Conservation (phyloP, 2,888 invertebrate species). For the Bruchidius siliquastri region DNA sequence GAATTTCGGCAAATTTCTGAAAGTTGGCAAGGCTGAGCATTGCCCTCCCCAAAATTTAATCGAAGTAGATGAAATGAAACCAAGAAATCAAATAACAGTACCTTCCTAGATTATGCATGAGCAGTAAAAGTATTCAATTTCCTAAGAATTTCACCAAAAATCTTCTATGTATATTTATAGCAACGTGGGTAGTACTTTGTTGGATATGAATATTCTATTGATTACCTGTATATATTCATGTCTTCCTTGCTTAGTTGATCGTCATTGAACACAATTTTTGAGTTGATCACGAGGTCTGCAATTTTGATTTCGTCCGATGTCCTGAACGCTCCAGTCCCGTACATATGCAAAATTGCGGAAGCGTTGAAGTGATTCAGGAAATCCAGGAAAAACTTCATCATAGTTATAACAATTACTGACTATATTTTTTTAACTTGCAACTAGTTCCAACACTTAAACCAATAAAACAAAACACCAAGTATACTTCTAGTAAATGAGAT, state of each 20-base stretch:
- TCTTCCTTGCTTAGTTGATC: slow-evolving; percentile 11
- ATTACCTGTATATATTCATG: slow-evolving; percentile 11
- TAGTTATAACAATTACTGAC: not conserved
- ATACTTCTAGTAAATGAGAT: not conserved
- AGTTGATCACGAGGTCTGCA: slow-evolving; percentile 17
- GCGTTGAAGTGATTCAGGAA: slow-evolving; percentile 17
- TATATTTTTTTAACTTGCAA: not conserved
- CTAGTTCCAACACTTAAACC: not conserved
- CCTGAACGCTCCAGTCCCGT: slow-evolving; percentile 15
- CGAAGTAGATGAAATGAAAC: too few relatives aligned
- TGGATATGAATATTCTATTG: not conserved
- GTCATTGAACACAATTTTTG: slow-evolving; percentile 17
- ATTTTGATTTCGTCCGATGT: slow-evolving; percentile 19
- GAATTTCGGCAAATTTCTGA: too few relatives aligned
- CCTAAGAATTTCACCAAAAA: too few relatives aligned
- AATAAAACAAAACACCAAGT: not conserved
- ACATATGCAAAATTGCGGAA: slow-evolving; percentile 16
- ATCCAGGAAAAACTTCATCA: slow-evolving; percentile 18
- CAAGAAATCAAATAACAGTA: too few relatives aligned
- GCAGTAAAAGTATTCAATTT: too few relatives aligned
- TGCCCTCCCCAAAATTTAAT: too few relatives aligned
- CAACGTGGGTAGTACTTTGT: too few relatives aligned
- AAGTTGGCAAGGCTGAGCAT: too few relatives aligned
- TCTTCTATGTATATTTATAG: too few relatives aligned
- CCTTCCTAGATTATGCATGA: too few relatives aligned